phyloP scores from a whole-genome alignment of 2,797 vertebrate genomes.

The Clarias pachynema region DNA sequence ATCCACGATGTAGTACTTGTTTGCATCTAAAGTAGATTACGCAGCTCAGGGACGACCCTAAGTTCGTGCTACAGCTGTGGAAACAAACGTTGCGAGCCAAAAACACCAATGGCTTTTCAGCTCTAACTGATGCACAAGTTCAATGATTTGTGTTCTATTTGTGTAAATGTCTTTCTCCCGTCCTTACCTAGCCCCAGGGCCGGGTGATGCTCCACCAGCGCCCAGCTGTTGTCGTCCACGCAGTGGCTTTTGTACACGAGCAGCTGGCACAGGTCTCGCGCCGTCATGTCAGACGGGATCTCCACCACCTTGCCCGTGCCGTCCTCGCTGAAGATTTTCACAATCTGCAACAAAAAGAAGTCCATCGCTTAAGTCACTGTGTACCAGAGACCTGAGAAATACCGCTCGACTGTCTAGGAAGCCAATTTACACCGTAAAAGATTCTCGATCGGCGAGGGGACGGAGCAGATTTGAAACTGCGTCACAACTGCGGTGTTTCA shows the following conservation, averaged over 20 bases:
- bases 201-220: conserved; percentile 94
- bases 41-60: not conserved
- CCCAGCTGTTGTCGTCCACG: conserved; percentile 95
- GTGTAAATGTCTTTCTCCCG: not conserved
- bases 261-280: conserved; percentile 94
- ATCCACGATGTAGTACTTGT: not conserved
- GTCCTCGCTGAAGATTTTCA: conserved; percentile 96
- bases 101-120: not conserved
- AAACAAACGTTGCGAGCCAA: not conserved
- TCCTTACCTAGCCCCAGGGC: conserved; percentile 89
- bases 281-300: conserved; percentile 92
- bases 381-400: not conserved
- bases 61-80: not conserved
- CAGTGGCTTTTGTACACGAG: conserved; percentile 97
- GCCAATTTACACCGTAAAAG: not conserved
- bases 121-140: not conserved
- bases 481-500: conserved; percentile 49
- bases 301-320: conserved; percentile 95
- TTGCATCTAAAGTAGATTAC: no score
- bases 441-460: not conserved
- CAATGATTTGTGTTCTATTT: not conserved
- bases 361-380: not conserved
- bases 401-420: not conserved
- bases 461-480: conserved; percentile 22
- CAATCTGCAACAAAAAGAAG: conserved; percentile 75